Evolutionary conservation across 1,140 invertebrate species (phyloP), one percentile per base, ranked within the genome.

Genomic region (Plodia interpunctella): DNA sequence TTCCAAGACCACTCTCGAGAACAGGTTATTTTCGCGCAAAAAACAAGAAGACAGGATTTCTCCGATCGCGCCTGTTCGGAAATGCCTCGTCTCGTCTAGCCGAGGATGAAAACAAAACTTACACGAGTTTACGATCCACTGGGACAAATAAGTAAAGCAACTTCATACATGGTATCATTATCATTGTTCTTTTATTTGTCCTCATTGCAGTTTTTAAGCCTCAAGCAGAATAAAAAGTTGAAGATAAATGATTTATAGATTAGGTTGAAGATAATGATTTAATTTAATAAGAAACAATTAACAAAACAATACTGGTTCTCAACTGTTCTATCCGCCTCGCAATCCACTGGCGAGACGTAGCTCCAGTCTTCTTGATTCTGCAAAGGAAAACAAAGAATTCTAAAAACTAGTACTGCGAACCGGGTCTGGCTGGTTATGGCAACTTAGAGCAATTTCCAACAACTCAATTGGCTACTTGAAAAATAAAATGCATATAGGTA

Each of bases 1-100:
- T 53, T 21, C 51, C 21, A 25, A 25, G 49, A 51, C 18, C 20
- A 25, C 20, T 51, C 15, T 44, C 38, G 38, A 25, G 63, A 80
- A 78, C 78, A 57, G 71, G 75, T 74, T 74, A 63, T 78, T 82
- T 76, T 78, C 77, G 79, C 79, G 77, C 75, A 78, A 83, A 79
- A 53, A 80, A 80, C 74, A 66, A 71, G 65, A 71, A 65, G 60
- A 66, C 66, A 64, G 63, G 62, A 76, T 66, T 65, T 68, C 68
- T 66, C 56, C 68, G 51, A 60, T 55, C 38, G 51, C 64, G 63
- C 67, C 56, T 53, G 63, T 68, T 66, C 57, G 21, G 20, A 57
- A 60, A 53, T 25, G 19, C 17, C 4, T 5, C n/a, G 19, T 52
- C 30, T 35, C 35, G 30, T 44, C 30, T 59, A 21, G 38, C 4